Percentiles rank a stretch among this genome's conserved stretches.
Evolutionary conservation across 2,797 vertebrate species (phyloP).

Genomic region (Rhodeus uyekii): DNA sequence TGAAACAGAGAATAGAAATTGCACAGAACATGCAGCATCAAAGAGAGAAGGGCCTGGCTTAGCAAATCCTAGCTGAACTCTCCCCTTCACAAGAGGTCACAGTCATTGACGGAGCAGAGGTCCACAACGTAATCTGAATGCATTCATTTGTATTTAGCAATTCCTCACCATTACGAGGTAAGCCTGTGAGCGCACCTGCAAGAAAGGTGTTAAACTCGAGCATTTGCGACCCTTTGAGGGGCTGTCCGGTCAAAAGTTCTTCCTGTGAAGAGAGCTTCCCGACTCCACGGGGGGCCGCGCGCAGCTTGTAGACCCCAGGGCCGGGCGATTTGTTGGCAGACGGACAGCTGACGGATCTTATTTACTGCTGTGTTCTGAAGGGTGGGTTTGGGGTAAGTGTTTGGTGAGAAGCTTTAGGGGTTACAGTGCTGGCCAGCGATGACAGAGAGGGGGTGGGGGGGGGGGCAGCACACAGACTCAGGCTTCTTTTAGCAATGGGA

Average conservation of each 20-base stretch:
- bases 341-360: constrained; percentile 35
- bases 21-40: constrained; percentile 59
- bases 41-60: constrained; percentile 33
- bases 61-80: constrained; percentile 23
- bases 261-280: neutral
- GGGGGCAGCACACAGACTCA: constrained; percentile 78
- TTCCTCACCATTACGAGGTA: constrained; percentile 34
- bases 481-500: constrained; percentile 97
- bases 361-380: constrained; percentile 63
- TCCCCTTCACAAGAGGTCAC: constrained; percentile 40
- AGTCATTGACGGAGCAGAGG: constrained; percentile 50
- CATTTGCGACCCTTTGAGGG: constrained; percentile 21
- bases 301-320: constrained; percentile 1
- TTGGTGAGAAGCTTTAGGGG: constrained; percentile 60
- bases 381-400: constrained; percentile 58
- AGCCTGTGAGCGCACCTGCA: constrained; percentile 58
- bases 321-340: constrained; percentile 51
- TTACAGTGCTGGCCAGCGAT: constrained; percentile 72
- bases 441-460: constrained; percentile 51
- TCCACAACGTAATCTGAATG: constrained; percentile 34
- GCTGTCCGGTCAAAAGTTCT: constrained; percentile 8
- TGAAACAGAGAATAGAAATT: constrained; percentile 41
- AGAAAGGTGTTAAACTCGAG: constrained; percentile 50
- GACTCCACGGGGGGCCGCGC: constrained; percentile 5
- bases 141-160: constrained; percentile 38